Conservation (phyloP, 2,797 vertebrate species). For the Todus mexicanus region DNA sequence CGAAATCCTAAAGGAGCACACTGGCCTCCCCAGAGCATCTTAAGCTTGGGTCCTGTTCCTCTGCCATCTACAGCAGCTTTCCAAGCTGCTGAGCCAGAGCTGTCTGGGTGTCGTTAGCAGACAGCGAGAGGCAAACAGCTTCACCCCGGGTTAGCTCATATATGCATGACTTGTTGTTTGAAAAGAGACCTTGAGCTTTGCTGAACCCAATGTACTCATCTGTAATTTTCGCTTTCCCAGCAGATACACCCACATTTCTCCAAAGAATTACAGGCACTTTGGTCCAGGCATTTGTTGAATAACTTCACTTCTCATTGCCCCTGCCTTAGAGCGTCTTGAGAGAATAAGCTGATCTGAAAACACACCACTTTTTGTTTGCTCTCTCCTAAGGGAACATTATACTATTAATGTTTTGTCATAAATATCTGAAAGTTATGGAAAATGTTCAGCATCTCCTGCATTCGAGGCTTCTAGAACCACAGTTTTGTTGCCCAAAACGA, state of each 20-base stretch:
- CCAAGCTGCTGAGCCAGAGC: neutral
- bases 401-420: neutral
- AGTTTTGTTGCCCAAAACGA: neutral
- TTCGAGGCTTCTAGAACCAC: neutral
- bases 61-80: neutral
- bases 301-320: neutral
- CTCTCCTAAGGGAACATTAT: neutral
- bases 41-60: neutral
- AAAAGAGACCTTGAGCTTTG: neutral
- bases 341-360: neutral
- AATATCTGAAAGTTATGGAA: neutral
- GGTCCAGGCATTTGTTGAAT: neutral
- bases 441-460: neutral
- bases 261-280: neutral
- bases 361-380: neutral
- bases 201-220: neutral
- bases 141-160: neutral
- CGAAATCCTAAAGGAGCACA: neutral
- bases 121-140: neutral
- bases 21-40: neutral
- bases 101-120: neutral
- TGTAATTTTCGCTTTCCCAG: neutral
- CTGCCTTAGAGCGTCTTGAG: neutral
- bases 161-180: neutral
- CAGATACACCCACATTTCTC: constrained; percentile 6